Conservation (phyloP, 2,113 vertebrate species). For the Damaliscus lunatus region DNA sequence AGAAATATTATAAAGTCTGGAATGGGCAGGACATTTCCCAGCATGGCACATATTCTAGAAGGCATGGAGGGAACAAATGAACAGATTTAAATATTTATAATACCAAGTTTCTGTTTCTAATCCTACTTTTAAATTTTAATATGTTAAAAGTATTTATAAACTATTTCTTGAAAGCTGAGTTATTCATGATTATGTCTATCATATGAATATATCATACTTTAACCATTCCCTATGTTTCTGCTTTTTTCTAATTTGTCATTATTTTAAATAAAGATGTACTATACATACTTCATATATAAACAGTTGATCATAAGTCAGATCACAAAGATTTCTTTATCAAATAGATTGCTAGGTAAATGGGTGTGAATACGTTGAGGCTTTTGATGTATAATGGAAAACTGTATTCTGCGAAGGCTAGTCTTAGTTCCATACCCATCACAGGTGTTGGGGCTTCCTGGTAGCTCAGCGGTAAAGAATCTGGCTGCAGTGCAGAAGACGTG, state of each 20-base stretch:
- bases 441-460: not conserved
- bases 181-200: not conserved
- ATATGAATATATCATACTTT: not conserved
- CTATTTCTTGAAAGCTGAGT: not conserved
- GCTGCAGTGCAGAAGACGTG: not conserved
- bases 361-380: not conserved
- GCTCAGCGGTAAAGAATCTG: not conserved
- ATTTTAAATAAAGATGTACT: not conserved
- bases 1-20: not conserved
- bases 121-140: not conserved
- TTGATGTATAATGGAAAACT: not conserved
- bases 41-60: not conserved
- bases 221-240: not conserved
- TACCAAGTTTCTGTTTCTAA: not conserved
- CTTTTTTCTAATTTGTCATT: not conserved
- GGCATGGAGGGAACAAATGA: not conserved
- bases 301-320: not conserved
- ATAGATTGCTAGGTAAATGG: not conserved
- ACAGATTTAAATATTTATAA: not conserved
- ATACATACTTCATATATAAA: not conserved
- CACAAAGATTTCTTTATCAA: not conserved
- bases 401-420: not conserved
- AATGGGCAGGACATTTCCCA: not conserved
- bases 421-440: not conserved
- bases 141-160: not conserved